Evolutionary conservation across 2,888 invertebrate species (phyloP), one percentile per base, ranked within the genome.

Genomic region (Cryptus viduatorius): DNA sequence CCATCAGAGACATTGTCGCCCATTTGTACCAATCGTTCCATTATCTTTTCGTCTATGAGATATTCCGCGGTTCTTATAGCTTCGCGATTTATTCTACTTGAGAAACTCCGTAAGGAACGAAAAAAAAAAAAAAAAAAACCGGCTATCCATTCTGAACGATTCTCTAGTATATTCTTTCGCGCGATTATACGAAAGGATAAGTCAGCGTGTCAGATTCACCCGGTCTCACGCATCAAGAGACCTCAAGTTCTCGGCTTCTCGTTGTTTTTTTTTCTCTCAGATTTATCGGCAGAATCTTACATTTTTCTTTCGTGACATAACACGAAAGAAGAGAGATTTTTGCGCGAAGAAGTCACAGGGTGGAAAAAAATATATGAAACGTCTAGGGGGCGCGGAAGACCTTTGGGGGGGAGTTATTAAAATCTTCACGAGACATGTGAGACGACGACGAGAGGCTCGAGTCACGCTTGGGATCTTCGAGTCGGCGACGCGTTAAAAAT

Each of bases 21-120:
- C 87, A 88, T 88, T 85, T 88, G 83, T 87, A 87, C 82, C 82
- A 82, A 88, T 88, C 79, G 81, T 56, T 83, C 59, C 48, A 56
- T 56, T 19, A 44, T 65, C 68, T 24, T 78, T 64, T 77, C 73
- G 68, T 64, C 71, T 37, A 84, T 82, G 83, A 82, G 76, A 82
- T 84, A 79, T 81, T 72, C 50, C 65, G 37, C 65, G 71, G 53
- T 19, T 56, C 50, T 37, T 53, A 72, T 44, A n/a, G 46, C 37
- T n/a, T 37, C 81, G 50, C 84, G 71, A 86, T 87, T 86, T 84
- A 72, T 87, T 86, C 86, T 86, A 64, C 79, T 79, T 79, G 80
- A 61, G 24, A 48, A 72, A 19, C 50, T 69, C 48, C 37, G 37
- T 37, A 8, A 37, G 37, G 7, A 37, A 37, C 37, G 46, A 46